Evolutionary conservation across 2,888 invertebrate species (phyloP), one percentile per base, ranked within the genome.

Genomic region (Cataglyphis rosenhaueri): DNA sequence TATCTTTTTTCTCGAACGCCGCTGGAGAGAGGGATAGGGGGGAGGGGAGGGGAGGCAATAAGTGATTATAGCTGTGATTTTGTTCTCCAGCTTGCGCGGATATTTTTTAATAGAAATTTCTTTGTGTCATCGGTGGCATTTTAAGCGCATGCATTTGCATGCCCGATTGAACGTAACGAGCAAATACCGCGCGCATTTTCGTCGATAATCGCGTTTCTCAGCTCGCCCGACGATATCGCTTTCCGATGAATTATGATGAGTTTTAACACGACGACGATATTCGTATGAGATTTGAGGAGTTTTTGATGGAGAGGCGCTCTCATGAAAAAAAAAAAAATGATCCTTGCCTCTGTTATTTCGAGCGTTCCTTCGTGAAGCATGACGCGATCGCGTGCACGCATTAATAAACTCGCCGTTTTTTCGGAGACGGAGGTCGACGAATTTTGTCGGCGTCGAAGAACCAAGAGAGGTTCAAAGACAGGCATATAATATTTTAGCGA

Each of bases 401-500:
- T 29, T 29, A 21, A 41, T 15, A 66, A 48, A 29, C 76, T 38
- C n/a, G 38, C 4, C 21, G n/a, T 35, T 78, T 44, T 35, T 35
- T 6, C 21, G 21, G 35, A 3, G 18, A 12, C 32, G 8, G 4
- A 59, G 57, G 12, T 41, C 57, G 41, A 78, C 12, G 70, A 59
- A 59, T 78, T 71, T 41, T 73, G 38, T 25, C 41, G 55, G 25
- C 41, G 52, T 59, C 12, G 41, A 6, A 12, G 41, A 78, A 64
- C 25, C 25, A 18, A 29, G 29, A 44, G 59, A 35, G 59, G 44
- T 71, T 79, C 61, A 32, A 32, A 64, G 76, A 32, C 73, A 29
- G 71, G 55, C 71, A 59, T 59, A 44, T 59, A 44, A 66, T 86
- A 86, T 86, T 84, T 86, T 85, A 82, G 62, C 55, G 48, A 41